phyloP scores from a whole-genome alignment of 2,113 vertebrate genomes.

The Odocoileus virginianus region DNA sequence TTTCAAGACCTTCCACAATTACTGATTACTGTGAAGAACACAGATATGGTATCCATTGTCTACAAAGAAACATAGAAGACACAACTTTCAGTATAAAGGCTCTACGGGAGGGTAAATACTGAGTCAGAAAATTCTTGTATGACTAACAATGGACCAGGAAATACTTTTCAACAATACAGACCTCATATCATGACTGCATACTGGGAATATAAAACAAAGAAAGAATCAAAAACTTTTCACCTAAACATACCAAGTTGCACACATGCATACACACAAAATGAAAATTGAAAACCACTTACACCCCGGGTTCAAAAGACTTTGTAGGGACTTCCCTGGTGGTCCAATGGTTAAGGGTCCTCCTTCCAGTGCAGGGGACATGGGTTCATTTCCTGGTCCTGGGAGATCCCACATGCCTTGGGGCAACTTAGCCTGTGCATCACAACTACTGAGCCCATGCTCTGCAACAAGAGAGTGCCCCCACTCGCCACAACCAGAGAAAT shows the following conservation, averaged over 20 bases:
- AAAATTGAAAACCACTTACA: background rate
- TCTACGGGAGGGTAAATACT: background rate
- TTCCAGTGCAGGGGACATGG: background rate
- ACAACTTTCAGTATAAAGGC: background rate
- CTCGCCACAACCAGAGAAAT: background rate
- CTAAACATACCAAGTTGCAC: background rate
- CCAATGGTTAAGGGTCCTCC: background rate
- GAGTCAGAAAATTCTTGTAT: background rate
- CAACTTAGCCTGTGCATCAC: background rate
- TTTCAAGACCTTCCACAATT: background rate
- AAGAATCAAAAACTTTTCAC: background rate
- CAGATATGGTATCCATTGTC: background rate
- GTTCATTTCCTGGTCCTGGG: background rate
- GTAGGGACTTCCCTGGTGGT: background rate
- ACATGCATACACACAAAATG: background rate
- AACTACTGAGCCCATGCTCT: background rate
- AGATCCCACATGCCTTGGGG: background rate
- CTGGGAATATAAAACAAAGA: background rate
- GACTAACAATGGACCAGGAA: background rate
- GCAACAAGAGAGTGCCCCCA: background rate
- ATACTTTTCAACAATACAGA: background rate
- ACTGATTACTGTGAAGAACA: background rate
- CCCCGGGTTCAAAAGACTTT: background rate
- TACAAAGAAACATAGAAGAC: background rate
- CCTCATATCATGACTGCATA: background rate